Evolutionary conservation across 2,888 invertebrate species (phyloP).

Genomic region (Notocelia uddmanniana): DNA sequence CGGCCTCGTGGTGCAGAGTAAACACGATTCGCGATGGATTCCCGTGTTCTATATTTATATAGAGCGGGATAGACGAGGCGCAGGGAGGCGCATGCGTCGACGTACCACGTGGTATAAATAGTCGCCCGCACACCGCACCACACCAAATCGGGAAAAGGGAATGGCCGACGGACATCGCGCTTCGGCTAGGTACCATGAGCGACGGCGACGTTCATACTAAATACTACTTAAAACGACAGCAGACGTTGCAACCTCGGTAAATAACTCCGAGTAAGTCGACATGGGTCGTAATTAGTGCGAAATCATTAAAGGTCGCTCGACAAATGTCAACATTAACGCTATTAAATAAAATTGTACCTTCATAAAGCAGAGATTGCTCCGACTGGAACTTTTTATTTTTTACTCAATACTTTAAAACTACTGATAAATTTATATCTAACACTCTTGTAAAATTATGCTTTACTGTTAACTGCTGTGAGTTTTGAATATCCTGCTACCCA

Average conservation of each 20-base stretch:
- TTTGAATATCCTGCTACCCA: too few species aligned
- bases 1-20: constrained; percentile 49
- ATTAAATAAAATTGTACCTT: background rate
- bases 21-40: constrained; percentile 74
- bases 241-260: too few species aligned
- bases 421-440: too few species aligned
- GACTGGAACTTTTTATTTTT: background rate
- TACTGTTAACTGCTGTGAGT: too few species aligned
- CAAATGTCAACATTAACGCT: background rate
- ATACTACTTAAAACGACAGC: background rate
- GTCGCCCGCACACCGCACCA: constrained; percentile 74
- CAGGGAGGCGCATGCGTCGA: constrained; percentile 48
- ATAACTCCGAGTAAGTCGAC: background rate
- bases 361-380: background rate
- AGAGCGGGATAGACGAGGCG: constrained; percentile 62
- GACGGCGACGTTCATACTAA: background rate
- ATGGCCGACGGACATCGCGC: constrained; percentile 56
- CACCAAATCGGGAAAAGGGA: constrained; percentile 80
- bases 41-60: constrained; percentile 77
- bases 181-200: constrained; percentile 50
- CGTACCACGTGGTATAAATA: constrained; percentile 80
- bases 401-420: too few species aligned
- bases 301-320: background rate
- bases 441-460: too few species aligned
- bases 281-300: background rate